Evolutionary conservation across 23 tunicate genomes (phyloP), one percentile per base, ranked within the genome.

Genomic region (Clavelina lepadiformis): DNA sequence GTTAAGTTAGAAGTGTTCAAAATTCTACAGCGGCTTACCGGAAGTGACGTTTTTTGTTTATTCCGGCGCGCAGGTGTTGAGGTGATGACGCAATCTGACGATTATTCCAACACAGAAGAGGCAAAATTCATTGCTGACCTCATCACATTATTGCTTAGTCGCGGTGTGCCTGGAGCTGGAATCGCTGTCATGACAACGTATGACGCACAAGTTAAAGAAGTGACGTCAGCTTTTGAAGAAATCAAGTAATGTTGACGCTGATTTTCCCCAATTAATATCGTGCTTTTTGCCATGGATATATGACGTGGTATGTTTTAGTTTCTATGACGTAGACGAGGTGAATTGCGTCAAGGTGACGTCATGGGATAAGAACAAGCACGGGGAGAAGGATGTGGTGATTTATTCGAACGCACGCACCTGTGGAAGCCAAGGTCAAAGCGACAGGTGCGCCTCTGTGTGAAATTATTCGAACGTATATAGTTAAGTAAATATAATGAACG

Each of bases 101-200:
- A 46, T 27, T 59, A 0, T 28, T 2, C 11, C 18, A 72, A 72
- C 46, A 4, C 1, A 18, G 68, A 65, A 25, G 76, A 78, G 69
- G 76, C 66, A 0, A 15, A 35, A 19, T 68, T 78, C 13, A 31
- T 41, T 47, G 69, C 85, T 49, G 76, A 78, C 26, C 30, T 78
- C 52, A 50, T 68, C 46, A 60, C 46, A 50, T 33, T 64, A 3
- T 60, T 78, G 76, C 76, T 78, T 51, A 68, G 69, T 68, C 75
- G 61, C 28, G 85, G 76, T 1, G 76, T 68, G 27, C 85, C 85
- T 28, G 85, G 85, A 7, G 35, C 85, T 35, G 54, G 70, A 35
- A 35, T 78, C 27, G 85, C 36, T 59, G 85, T 78, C 70, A 53
- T 78, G 51, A 33, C 85, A 46, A 68, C 76, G 20, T 32, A 32